phyloP scores from a whole-genome alignment of 2,797 vertebrate species.

The Lithobates sylvaticus region DNA sequence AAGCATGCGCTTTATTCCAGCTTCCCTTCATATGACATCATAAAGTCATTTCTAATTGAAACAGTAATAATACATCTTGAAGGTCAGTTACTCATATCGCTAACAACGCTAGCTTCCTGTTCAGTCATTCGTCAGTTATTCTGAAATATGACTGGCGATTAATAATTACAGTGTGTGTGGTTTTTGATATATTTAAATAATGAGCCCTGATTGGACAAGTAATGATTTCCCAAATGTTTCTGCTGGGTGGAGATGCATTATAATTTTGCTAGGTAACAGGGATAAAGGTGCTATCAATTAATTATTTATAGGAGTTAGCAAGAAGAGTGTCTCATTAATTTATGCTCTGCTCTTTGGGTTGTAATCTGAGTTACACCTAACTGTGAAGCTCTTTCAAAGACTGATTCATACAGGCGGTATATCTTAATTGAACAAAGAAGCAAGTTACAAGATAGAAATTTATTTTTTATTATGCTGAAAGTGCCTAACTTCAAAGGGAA shows the following conservation, averaged over 20 bases:
- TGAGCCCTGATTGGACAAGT: not conserved
- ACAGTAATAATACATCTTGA: slow-evolving; percentile 12
- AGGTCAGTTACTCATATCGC: slow-evolving; percentile 3
- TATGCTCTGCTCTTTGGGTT: not conserved
- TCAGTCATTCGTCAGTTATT: not conserved
- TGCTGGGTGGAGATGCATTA: slow-evolving; percentile 10
- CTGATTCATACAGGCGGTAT: slow-evolving; percentile 12
- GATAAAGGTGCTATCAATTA: not conserved
- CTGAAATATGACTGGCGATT: slow-evolving; percentile 5
- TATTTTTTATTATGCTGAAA: too few relatives aligned
- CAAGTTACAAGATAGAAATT: too few relatives aligned
- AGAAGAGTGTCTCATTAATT: not conserved
- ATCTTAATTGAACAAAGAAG: not conserved
- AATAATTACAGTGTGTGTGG: slow-evolving; percentile 13
- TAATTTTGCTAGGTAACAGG: not conserved
- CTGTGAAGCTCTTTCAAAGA: not conserved
- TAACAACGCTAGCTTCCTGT: slow-evolving; percentile 16
- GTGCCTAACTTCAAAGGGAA: too few relatives aligned
- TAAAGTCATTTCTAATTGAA: slow-evolving; percentile 10
- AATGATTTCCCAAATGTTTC: slow-evolving; percentile 2
- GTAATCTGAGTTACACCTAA: slow-evolving; percentile 7
- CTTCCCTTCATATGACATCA: slow-evolving; percentile 22
- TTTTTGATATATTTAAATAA: slow-evolving; percentile 1
- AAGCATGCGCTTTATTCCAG: not conserved
- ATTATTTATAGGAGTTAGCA: not conserved